Percentiles rank a stretch among this genome's conserved stretches.
phyloP scores from a whole-genome alignment of 2,888 invertebrate species.

The Drymonia ruficornis region DNA sequence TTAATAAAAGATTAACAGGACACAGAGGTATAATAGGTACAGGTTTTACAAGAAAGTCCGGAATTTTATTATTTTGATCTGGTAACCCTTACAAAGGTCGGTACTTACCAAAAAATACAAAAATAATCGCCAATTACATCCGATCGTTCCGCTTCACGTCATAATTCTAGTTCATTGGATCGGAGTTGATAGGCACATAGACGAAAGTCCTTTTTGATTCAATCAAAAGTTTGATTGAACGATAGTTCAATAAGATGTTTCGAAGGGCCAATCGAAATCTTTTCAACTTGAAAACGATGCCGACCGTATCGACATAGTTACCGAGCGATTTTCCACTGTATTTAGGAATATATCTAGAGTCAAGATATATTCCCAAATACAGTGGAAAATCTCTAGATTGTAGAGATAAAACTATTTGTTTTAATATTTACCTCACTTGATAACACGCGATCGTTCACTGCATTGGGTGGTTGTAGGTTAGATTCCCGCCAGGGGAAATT shows the following conservation, averaged over 20 bases:
- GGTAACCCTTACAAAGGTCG: too few species aligned
- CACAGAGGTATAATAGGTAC: too few species aligned
- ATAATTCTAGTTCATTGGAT: constrained; percentile 2
- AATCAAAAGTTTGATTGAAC: constrained; percentile 3
- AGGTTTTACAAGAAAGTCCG: too few species aligned
- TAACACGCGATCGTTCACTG: too few species aligned
- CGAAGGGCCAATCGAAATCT: not conserved
- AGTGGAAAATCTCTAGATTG: too few species aligned
- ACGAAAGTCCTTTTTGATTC: not conserved
- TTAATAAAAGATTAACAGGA: too few species aligned
- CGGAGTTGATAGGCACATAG: not conserved
- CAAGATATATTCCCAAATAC: too few species aligned
- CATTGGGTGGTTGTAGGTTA: too few species aligned
- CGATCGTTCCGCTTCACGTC: not conserved
- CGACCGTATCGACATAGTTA: not conserved
- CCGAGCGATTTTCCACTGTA: not conserved
- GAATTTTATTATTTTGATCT: too few species aligned
- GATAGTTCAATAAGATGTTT: constrained; percentile 3
- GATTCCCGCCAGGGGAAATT: too few species aligned
- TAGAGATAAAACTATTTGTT: too few species aligned
- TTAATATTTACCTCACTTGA: too few species aligned
- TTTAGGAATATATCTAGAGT: not conserved
- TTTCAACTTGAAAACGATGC: not conserved
- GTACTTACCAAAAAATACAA: not conserved
- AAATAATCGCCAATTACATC: not conserved